Evolutionary conservation across 2,113 vertebrate species (phyloP), one percentile per base, ranked within the genome.

Genomic region (Menidia beryllina): DNA sequence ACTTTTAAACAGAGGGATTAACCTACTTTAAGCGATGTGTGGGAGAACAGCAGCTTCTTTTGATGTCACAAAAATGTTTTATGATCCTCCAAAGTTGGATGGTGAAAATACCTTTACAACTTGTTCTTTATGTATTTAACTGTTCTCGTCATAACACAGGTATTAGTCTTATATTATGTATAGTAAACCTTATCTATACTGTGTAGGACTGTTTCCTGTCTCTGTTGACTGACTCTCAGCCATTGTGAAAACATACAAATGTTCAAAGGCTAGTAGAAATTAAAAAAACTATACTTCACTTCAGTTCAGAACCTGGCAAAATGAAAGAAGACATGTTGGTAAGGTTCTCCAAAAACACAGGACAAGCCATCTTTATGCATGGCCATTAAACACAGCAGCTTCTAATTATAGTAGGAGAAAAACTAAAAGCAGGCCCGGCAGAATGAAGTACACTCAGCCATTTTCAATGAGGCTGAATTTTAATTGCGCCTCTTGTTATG

Each of bases 1-100:
- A n/a, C 21, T 34, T 6, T 9, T 25, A 21, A 58, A 53, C 21
- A 25, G 74, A n/a, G 38, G 54, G 47, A 71, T 58, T 43, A 50
- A 24, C 69, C 52, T 26, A 49, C 57, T 63, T 64, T 58, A 49
- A 49, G 2, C 48, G 4, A 23, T 34, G 24, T 30, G 39, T 54
- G 7, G 30, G 4, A 24, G 19, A 60, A 27, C 23, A 7, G 21
- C 55, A 50, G 41, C 30, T 53, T 59, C 19, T 19, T 30, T 62
- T 21, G 11, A 19, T 23, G 39, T 26, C 24, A 56, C 23, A 53
- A 21, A 52, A 63, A 51, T 21, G 30, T 3, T 54, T 53, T 15
- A 23, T 27, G 52, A 23, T 59, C 20, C 26, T 58, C n/a, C 24
- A 25, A 20, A 52, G 53, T 23, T 23, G 20, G 45, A 48, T n/a